These are phyloP conservation scores for Apogon talboti DNA, from an alignment of 2,797 vertebrate genomes.

Conservation along the genomic window DNA sequence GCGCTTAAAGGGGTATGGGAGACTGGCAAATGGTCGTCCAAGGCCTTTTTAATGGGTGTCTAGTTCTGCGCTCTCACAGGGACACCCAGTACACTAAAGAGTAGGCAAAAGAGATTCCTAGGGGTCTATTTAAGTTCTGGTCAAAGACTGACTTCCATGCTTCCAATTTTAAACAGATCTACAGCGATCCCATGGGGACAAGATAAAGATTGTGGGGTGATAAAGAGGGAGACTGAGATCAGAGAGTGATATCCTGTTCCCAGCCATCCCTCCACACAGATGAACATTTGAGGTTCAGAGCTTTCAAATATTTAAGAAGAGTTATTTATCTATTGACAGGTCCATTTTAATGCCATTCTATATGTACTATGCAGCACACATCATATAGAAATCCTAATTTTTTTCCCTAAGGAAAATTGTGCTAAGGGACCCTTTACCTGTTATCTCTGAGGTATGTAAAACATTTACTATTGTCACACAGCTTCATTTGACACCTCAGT, in stretches of 20 bases:
- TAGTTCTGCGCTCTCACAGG: slow-evolving; percentile 53
- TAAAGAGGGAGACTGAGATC: slow-evolving; percentile 42
- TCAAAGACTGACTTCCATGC: slow-evolving; percentile 58
- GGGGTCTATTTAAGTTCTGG: slow-evolving; percentile 62
- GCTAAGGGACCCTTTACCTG: no score
- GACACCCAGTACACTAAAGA: slow-evolving; percentile 30
- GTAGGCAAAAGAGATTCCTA: slow-evolving; percentile 40
- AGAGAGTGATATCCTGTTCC: slow-evolving; percentile 16
- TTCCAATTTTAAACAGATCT: slow-evolving; percentile 69
- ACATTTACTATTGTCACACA: no score
- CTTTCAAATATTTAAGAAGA: background rate
- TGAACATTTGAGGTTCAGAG: slow-evolving; percentile 8
- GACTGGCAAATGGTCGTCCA: slow-evolving; percentile 62
- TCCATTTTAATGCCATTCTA: background rate
- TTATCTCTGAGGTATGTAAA: no score
- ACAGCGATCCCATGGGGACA: slow-evolving; percentile 36
- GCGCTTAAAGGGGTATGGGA: slow-evolving; percentile 57
- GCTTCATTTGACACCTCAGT: no score
- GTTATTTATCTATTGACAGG: background rate
- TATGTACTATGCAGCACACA: background rate
- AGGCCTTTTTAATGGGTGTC: slow-evolving; percentile 72
- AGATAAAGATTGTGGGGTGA: slow-evolving; percentile 40
- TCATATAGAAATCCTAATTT: no score
- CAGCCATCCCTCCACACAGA: background rate
- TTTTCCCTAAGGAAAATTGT: no score